Evolutionary conservation across 1,140 invertebrate species (phyloP).

Genomic region (Aphaenogaster ashmeadi): DNA sequence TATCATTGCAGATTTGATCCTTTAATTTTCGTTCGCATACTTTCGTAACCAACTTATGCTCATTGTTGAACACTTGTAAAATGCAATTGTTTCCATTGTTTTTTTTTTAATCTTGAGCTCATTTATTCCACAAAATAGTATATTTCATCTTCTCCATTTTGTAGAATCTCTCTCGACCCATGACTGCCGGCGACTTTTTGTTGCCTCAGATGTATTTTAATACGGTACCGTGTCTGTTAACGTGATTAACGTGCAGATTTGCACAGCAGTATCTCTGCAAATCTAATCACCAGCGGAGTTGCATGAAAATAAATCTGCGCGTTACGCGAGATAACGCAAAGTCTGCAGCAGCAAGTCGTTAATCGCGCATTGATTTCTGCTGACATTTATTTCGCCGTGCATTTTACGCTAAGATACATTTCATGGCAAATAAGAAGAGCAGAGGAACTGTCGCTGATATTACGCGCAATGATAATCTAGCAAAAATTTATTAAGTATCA

Average conservation of each 20-base stretch:
- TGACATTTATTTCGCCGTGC: neutral
- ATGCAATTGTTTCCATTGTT: slow-evolving; percentile 6
- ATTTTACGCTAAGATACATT: neutral
- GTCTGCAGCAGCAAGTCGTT: neutral
- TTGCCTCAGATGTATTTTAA: slow-evolving; percentile 53
- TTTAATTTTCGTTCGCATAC: slow-evolving; percentile 1
- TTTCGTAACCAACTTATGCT: slow-evolving; percentile 28
- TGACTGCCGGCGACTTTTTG: slow-evolving; percentile 46
- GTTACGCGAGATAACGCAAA: neutral
- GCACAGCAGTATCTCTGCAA: slow-evolving; percentile 32
- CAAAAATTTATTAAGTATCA: neutral
- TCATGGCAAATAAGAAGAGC: neutral
- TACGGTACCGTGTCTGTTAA: slow-evolving; percentile 32
- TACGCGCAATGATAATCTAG: neutral
- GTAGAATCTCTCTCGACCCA: neutral
- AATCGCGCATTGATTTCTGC: slow-evolving; percentile 14
- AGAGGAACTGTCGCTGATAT: neutral
- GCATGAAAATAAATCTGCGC: slow-evolving; percentile 20
- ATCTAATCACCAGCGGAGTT: slow-evolving; percentile 31
- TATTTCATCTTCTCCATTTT: slow-evolving; percentile 37
- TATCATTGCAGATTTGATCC: neutral
- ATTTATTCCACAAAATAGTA: slow-evolving; percentile 29
- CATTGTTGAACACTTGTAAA: neutral
- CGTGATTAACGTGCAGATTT: slow-evolving; percentile 49
- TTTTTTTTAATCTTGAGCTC: slow-evolving; percentile 15